A percentile compares a stretch with the other conserved stretches of the same genome.
Evolutionary conservation across 2,113 vertebrate species (phyloP).

Genomic region (Gymnarchus niloticus): DNA sequence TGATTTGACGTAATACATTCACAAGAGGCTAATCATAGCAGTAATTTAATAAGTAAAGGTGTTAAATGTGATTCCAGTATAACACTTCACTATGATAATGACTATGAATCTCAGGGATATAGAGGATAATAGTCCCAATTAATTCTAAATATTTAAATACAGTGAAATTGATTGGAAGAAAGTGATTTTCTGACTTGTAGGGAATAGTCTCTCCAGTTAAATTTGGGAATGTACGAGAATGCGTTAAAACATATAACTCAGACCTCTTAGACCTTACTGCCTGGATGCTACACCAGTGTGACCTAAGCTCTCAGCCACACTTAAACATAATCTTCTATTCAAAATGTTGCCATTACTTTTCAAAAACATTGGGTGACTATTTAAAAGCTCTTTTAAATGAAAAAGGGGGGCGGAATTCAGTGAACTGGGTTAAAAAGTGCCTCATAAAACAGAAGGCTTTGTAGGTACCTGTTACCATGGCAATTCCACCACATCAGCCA

Average conservation of each 20-base stretch:
- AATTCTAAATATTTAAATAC: slow-evolving; percentile 4
- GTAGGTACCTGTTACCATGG: slow-evolving; percentile 5
- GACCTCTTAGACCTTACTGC: background rate
- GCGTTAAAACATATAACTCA: background rate
- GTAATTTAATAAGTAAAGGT: slow-evolving; percentile 5
- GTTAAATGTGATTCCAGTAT: background rate
- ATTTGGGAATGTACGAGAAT: background rate
- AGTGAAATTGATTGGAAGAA: slow-evolving; percentile 2
- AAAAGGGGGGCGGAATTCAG: background rate
- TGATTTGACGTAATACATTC: background rate
- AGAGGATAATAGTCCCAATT: slow-evolving; percentile 9
- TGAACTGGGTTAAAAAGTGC: slow-evolving; percentile 1
- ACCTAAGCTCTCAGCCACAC: background rate
- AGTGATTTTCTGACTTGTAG: background rate
- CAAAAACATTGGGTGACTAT: background rate
- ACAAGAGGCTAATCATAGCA: background rate
- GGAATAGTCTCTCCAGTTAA: background rate
- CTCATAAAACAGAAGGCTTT: slow-evolving; percentile 1
- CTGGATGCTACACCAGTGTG: background rate
- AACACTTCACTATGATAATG: background rate
- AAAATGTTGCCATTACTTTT: background rate
- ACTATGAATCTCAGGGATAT: background rate
- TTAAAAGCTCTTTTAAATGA: slow-evolving; percentile 1
- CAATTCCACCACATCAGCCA: background rate
- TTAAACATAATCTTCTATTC: background rate